These are phyloP conservation scores for Perizoma affinitatum DNA, from an alignment of 2,888 invertebrate genomes.

Conservation along the genomic window DNA sequence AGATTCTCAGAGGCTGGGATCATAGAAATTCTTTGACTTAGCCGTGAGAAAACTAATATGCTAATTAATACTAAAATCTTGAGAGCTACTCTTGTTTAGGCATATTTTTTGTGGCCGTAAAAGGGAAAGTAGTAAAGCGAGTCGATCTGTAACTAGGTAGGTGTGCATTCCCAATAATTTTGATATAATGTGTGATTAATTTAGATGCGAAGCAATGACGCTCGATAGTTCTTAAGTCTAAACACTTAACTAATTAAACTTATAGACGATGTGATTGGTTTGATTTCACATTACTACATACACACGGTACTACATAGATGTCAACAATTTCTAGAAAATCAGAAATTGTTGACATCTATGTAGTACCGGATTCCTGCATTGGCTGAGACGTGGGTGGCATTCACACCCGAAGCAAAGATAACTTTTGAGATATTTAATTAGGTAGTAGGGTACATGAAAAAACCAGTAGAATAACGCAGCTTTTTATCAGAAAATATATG, in stretches of 20 bases:
- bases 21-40: conserved; percentile 28
- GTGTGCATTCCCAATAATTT: conserved; percentile 23
- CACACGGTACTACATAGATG: no score
- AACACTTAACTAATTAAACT: conserved; percentile 19
- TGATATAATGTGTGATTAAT: conserved; percentile 12
- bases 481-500: no score
- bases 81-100: conserved; percentile 53
- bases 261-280: conserved; percentile 12
- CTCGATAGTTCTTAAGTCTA: conserved; percentile 2
- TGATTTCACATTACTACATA: conserved; percentile 25
- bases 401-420: conserved; percentile 1
- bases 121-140: conserved; percentile 59
- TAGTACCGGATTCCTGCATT: conserved; percentile 12
- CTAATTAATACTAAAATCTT: conserved; percentile 52
- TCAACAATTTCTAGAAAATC: no score
- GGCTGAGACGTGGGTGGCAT: conserved; percentile 8
- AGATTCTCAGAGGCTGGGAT: conserved; percentile 31
- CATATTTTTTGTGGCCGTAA: conserved; percentile 54
- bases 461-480: no score
- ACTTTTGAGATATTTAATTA: background rate
- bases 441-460: conserved; percentile 4
- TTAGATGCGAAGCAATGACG: conserved; percentile 7
- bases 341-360: conserved; percentile 12
- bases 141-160: conserved; percentile 29
- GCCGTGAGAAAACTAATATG: conserved; percentile 47